Evolutionary conservation across 2,797 vertebrate species (phyloP).

Genomic region (Eulemur albifrons): DNA sequence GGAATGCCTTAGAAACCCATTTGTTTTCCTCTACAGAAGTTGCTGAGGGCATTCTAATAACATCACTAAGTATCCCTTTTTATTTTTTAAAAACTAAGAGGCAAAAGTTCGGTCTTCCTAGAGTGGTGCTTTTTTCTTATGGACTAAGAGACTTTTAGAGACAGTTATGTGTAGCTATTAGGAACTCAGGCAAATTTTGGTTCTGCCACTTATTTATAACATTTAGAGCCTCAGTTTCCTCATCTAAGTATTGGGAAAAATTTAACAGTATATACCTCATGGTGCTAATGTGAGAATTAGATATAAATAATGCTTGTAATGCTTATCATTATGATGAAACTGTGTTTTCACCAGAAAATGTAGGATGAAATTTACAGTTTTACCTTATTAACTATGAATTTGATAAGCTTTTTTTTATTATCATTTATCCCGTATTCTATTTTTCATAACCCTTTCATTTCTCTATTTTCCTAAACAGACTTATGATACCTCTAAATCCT

Average conservation of each 20-base stretch:
- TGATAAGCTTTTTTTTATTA: neutral
- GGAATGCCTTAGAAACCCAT: neutral
- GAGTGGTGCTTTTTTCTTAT: neutral
- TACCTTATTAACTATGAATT: neutral
- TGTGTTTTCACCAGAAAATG: neutral
- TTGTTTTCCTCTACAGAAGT: neutral
- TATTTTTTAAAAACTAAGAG: neutral
- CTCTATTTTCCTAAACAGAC: neutral
- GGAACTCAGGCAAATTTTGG: neutral
- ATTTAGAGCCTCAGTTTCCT: neutral
- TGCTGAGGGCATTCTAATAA: neutral
- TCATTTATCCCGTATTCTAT: neutral
- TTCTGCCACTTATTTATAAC: neutral
- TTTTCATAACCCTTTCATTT: neutral
- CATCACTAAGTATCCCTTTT: neutral
- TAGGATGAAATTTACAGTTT: neutral
- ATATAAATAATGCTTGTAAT: neutral
- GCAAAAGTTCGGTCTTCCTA: neutral
- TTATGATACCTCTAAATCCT: neutral
- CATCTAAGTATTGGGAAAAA: neutral
- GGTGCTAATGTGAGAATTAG: neutral
- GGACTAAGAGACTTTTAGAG: neutral
- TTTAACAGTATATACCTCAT: neutral
- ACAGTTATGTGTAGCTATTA: neutral
- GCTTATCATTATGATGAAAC: neutral